Evolutionary conservation across 2,888 invertebrate genomes (phyloP).

Genomic region (Suillia variegata): DNA sequence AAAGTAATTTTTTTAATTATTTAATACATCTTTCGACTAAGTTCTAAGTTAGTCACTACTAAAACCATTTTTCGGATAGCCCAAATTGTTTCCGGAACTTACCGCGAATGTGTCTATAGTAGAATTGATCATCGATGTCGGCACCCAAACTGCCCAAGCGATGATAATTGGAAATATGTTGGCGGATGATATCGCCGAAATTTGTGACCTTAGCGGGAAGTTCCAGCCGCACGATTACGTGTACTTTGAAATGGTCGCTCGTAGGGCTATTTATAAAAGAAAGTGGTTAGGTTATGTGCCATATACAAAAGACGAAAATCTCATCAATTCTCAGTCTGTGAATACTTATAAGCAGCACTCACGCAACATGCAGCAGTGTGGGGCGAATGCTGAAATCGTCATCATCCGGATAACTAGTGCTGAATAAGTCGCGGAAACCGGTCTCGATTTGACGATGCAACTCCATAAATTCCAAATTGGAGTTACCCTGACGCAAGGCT

Average conservation of each 20-base stretch:
- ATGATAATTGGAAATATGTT: slow-evolving; percentile 35
- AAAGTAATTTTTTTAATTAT: too few species aligned
- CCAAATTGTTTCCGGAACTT: slow-evolving; percentile 31
- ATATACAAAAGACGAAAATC: neutral
- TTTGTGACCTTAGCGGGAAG: slow-evolving; percentile 38
- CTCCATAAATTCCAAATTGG: slow-evolving; percentile 31
- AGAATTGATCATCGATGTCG: slow-evolving; percentile 41
- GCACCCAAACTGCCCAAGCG: slow-evolving; percentile 43
- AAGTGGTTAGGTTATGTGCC: neutral
- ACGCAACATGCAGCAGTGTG: slow-evolving; percentile 45
- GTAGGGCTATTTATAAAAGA: slow-evolving; percentile 38
- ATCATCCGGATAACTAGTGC: slow-evolving; percentile 28
- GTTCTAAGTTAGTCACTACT: too few species aligned
- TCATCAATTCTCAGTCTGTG: too few species aligned
- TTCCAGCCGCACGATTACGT: slow-evolving; percentile 45
- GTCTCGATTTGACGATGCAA: slow-evolving; percentile 38
- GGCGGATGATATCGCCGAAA: slow-evolving; percentile 34
- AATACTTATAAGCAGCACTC: slow-evolving; percentile 28
- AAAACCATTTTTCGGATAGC: too few species aligned
- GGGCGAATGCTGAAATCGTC: slow-evolving; percentile 36
- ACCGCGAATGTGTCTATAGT: slow-evolving; percentile 45
- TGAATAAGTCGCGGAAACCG: slow-evolving; percentile 38
- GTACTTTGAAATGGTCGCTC: slow-evolving; percentile 42
- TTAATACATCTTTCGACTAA: too few species aligned
- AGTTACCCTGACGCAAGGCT: slow-evolving; percentile 30